phyloP scores from a whole-genome alignment of 2,888 invertebrate species.

The Spicauda simplicius region DNA sequence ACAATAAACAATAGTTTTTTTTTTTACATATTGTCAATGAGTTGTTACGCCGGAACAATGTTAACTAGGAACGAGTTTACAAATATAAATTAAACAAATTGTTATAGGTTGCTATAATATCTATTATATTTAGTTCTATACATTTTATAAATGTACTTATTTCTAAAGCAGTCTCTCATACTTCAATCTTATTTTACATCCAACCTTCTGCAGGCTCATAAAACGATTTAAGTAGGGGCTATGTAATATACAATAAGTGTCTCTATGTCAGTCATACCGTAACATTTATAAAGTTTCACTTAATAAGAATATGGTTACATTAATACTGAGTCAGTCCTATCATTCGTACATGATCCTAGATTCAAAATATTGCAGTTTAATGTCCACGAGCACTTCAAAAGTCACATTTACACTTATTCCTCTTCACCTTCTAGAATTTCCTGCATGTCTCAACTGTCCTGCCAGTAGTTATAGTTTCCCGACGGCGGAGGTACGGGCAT shows the following conservation, averaged over 20 bases:
- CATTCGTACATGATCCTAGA: not conserved
- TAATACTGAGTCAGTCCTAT: conserved; percentile 25
- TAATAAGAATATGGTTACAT: conserved; percentile 10
- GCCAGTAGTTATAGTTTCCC: conserved; percentile 78
- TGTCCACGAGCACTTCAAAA: conserved; percentile 8
- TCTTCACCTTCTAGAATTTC: conserved; percentile 46
- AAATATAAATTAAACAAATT: not conserved
- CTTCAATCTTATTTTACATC: conserved; percentile 18
- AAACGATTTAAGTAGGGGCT: not conserved
- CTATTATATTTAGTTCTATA: conserved; percentile 53
- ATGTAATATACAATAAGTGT: conserved; percentile 12
- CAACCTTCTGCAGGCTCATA: not conserved
- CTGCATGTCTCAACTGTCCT: conserved; percentile 75
- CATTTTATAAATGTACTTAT: conserved; percentile 73
- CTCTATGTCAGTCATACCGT: conserved; percentile 12
- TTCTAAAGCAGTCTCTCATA: conserved; percentile 47
- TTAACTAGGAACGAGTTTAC: not conserved
- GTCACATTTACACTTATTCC: conserved; percentile 19
- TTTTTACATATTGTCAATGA: no score
- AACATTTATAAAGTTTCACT: conserved; percentile 13
- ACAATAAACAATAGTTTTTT: no score
- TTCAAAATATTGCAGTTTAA: conserved; percentile 3
- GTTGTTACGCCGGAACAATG: not conserved
- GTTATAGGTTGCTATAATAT: conserved; percentile 37
- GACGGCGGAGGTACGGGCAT: conserved; percentile 74